These are phyloP conservation scores for Diarsia dahlii DNA, from an alignment of 2,888 invertebrate genomes.

Conservation along the genomic window DNA sequence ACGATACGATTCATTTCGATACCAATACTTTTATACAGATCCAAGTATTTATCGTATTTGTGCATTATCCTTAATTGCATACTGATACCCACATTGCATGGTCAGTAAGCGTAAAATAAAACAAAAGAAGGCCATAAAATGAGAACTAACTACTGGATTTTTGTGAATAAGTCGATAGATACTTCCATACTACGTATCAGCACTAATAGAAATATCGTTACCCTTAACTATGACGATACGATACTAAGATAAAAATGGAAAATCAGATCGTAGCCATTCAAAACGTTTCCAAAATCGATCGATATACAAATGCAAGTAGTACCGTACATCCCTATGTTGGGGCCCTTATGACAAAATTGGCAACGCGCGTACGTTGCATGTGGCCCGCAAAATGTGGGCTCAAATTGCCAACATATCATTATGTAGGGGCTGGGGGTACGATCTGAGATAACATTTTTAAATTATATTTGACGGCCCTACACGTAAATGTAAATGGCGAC, in stretches of 20 bases:
- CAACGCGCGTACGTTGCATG: slow-evolving; percentile 65
- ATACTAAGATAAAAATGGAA: neutral
- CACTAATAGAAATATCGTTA: too few relatives aligned
- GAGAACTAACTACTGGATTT: neutral
- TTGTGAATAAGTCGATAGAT: too few relatives aligned
- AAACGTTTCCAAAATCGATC: neutral
- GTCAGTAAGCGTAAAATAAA: neutral
- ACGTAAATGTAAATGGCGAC: slow-evolving; percentile 52
- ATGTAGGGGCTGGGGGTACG: slow-evolving; percentile 65
- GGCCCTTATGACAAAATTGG: slow-evolving; percentile 71
- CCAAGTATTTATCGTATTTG: too few relatives aligned
- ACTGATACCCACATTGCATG: neutral
- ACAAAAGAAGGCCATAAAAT: neutral
- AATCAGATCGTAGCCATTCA: neutral
- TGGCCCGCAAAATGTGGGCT: slow-evolving; percentile 61
- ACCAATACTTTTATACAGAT: too few relatives aligned
- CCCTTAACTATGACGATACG: neutral
- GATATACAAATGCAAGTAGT: neutral
- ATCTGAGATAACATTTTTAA: slow-evolving; percentile 62
- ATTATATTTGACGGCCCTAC: slow-evolving; percentile 59
- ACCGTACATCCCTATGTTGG: slow-evolving; percentile 5
- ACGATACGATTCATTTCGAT: too few relatives aligned
- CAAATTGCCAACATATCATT: slow-evolving; percentile 70
- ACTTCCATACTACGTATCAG: too few relatives aligned
- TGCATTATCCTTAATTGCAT: too few relatives aligned